phyloP scores from a whole-genome alignment of 2,888 invertebrate genomes.

The Lithophane ornitopus region DNA sequence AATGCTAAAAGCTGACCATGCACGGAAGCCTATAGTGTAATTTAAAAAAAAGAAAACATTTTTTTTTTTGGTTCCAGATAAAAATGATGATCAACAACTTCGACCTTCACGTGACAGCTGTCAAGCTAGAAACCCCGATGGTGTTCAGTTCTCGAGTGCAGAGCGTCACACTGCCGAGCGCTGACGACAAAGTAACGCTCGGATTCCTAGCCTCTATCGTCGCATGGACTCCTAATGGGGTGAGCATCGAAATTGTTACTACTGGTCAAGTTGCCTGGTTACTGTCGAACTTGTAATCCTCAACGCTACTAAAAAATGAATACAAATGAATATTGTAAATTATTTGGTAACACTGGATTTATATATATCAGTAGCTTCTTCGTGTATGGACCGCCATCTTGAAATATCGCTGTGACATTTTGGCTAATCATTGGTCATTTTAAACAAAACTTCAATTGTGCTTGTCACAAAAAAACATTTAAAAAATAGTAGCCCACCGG shows the following conservation, averaged over 20 bases:
- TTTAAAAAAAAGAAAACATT: neutral
- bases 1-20: neutral
- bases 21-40: neutral
- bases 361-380: no score
- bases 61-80: constrained; percentile 72
- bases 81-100: constrained; percentile 85
- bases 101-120: constrained; percentile 82
- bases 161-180: constrained; percentile 74
- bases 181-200: constrained; percentile 78
- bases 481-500: no score
- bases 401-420: no score
- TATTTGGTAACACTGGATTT: no score
- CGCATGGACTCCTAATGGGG: constrained; percentile 86
- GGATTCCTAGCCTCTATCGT: constrained; percentile 81
- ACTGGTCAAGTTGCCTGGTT: neutral
- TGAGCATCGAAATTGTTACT: constrained; percentile 64
- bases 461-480: no score
- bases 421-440: no score
- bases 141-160: constrained; percentile 74
- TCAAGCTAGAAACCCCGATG: constrained; percentile 76
- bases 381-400: no score
- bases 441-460: no score
- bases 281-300: no score
- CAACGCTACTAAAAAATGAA: no score
- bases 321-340: no score